A percentile compares a stretch with the other conserved stretches of the same genome.
Evolutionary conservation across 2,888 invertebrate genomes (phyloP).

Genomic region (Ormyrus labotus): DNA sequence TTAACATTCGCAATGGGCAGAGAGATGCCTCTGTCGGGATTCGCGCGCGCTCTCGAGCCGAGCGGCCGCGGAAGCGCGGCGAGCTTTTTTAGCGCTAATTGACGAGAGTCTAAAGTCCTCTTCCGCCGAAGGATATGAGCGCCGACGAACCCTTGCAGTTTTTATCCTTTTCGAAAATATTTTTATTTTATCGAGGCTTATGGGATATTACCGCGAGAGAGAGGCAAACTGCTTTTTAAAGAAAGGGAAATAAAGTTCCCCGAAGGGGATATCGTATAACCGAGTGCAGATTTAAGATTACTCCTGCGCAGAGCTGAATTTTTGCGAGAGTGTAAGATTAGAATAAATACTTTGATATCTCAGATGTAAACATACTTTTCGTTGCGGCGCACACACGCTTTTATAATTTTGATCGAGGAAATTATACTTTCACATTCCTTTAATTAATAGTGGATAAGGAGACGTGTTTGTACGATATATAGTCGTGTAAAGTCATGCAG

Average conservation of each 20-base stretch:
- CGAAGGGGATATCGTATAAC: too few species aligned
- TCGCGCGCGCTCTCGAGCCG: neutral
- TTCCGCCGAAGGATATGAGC: neutral
- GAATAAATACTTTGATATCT: too few species aligned
- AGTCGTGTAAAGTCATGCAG: slow-evolving; percentile 49
- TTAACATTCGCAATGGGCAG: slow-evolving; percentile 51
- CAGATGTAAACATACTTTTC: too few species aligned
- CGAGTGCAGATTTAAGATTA: too few species aligned
- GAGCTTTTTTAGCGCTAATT: neutral
- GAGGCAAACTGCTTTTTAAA: too few species aligned
- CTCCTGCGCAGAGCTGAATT: too few species aligned
- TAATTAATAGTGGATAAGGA: slow-evolving; percentile 48
- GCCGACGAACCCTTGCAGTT: too few species aligned
- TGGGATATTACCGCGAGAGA: too few species aligned
- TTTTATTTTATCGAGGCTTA: too few species aligned
- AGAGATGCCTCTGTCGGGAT: neutral
- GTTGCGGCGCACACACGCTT: neutral
- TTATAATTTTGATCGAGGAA: slow-evolving; percentile 9
- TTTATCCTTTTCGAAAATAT: too few species aligned
- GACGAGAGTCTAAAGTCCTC: neutral
- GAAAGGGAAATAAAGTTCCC: too few species aligned
- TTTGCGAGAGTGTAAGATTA: too few species aligned
- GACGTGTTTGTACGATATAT: neutral
- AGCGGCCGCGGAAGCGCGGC: neutral
- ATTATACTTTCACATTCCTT: slow-evolving; percentile 7